Conservation (phyloP, 2,797 vertebrate species). For the Smutsia gigantea region DNA sequence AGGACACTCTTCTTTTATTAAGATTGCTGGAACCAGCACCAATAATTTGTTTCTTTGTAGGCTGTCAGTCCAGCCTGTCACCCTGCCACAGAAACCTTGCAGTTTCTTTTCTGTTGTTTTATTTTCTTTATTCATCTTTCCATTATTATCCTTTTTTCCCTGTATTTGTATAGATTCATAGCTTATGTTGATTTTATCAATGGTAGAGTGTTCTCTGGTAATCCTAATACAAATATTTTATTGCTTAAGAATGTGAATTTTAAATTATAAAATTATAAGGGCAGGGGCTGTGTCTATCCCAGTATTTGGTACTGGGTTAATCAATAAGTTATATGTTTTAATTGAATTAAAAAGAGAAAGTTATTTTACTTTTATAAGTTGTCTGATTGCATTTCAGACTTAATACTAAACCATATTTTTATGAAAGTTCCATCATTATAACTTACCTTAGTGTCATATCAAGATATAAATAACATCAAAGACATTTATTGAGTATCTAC, state of each 20-base stretch:
- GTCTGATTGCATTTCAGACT: neutral
- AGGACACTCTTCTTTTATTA: neutral
- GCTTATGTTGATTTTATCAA: constrained; percentile 1
- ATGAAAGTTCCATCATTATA: neutral
- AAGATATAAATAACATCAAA: constrained; percentile 18
- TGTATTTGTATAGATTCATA: constrained; percentile 19
- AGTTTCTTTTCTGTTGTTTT: constrained; percentile 15
- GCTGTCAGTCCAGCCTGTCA: neutral
- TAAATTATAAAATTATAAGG: constrained; percentile 48
- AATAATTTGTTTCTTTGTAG: constrained; percentile 2
- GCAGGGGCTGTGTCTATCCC: constrained; percentile 21
- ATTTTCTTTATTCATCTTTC: constrained; percentile 37
- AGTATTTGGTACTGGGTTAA: neutral
- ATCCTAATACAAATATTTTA: constrained; percentile 12
- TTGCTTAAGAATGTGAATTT: constrained; percentile 31
- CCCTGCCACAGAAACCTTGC: neutral
- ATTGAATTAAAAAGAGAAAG: constrained; percentile 38
- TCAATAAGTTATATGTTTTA: neutral
- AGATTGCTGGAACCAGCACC: neutral
- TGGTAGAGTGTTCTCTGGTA: constrained; percentile 23
- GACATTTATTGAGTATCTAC: constrained; percentile 50
- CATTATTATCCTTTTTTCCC: neutral
- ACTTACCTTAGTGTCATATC: constrained; percentile 40
- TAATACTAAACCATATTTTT: constrained; percentile 38
- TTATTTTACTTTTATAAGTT: constrained; percentile 41